Conservation (phyloP, 2,888 invertebrate species). For the Ichneumoninae sp. region DNA sequence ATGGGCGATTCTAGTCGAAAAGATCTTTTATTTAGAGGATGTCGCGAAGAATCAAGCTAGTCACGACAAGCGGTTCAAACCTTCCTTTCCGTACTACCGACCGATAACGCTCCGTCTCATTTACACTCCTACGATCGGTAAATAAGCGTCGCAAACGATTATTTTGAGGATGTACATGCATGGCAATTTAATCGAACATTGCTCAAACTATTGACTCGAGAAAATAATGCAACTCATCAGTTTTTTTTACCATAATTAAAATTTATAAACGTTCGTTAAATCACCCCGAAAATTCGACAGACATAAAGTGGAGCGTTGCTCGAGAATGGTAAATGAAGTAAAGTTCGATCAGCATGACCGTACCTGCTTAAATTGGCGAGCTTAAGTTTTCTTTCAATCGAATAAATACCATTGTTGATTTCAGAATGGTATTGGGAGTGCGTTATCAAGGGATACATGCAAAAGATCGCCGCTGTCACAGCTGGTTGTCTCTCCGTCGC, state of each 20-base stretch:
- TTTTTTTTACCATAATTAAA: background rate
- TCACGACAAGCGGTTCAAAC: constrained; percentile 87
- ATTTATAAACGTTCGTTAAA: background rate
- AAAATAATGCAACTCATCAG: background rate
- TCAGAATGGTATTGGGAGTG: constrained; percentile 99
- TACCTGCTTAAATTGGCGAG: background rate
- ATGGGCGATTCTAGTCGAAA: constrained; percentile 94
- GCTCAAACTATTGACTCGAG: background rate
- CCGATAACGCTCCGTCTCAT: constrained; percentile 87
- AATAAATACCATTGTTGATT: constrained; percentile 74
- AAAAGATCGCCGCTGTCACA: constrained; percentile 90
- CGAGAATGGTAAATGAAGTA: background rate
- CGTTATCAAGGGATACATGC: constrained; percentile 90
- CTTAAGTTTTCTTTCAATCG: background rate
- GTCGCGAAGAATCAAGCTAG: constrained; percentile 91
- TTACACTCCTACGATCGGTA: constrained; percentile 89
- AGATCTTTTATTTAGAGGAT: constrained; percentile 94
- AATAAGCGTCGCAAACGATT: constrained; percentile 29
- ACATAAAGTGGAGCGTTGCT: background rate
- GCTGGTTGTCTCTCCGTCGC: constrained; percentile 93
- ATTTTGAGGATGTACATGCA: background rate
- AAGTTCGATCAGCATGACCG: background rate
- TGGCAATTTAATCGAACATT: background rate
- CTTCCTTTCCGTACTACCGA: constrained; percentile 89
- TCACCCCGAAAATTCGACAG: background rate